phyloP scores from a whole-genome alignment of 2,888 invertebrate genomes.

The Drosophila recens region DNA sequence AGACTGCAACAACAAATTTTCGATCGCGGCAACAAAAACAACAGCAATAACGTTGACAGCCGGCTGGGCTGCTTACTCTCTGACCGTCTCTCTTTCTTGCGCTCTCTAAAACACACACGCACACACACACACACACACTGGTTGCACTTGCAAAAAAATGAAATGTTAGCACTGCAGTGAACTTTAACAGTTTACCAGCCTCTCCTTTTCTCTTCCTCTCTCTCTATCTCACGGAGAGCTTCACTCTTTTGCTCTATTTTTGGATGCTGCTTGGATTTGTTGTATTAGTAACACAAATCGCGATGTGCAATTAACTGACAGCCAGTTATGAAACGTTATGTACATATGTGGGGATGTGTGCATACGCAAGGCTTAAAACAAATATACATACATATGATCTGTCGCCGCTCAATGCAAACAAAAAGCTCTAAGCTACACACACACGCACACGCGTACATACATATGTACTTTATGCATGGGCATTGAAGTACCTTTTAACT shows the following conservation, averaged over 20 bases:
- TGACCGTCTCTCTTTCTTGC: conserved; percentile 18
- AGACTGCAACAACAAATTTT: conserved; percentile 36
- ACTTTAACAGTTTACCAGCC: conserved; percentile 11
- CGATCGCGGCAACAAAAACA: conserved; percentile 23
- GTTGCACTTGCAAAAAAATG: conserved; percentile 24
- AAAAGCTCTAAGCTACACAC: conserved; percentile 41
- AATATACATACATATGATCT: conserved; percentile 49
- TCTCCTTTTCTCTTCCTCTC: conserved; percentile 2
- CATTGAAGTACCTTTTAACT: conserved; percentile 44
- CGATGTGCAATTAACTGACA: conserved; percentile 32
- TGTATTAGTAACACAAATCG: conserved; percentile 31
- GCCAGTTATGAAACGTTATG: conserved; percentile 63
- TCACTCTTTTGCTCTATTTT: neutral
- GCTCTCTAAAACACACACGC: conserved; percentile 24
- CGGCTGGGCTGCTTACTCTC: conserved; percentile 70
- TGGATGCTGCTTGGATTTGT: conserved; percentile 22
- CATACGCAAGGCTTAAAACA: conserved; percentile 38
- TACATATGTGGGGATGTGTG: conserved; percentile 17
- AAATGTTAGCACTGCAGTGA: conserved; percentile 18
- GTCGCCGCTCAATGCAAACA: conserved; percentile 49
- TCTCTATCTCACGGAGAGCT: neutral
- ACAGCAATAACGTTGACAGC: conserved; percentile 53
- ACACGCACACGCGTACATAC: conserved; percentile 12
- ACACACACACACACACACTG: conserved; percentile 10
- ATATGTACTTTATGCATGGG: conserved; percentile 19